Evolutionary conservation across 2,113 vertebrate genomes (phyloP).

Genomic region (Ceyx melanurus): DNA sequence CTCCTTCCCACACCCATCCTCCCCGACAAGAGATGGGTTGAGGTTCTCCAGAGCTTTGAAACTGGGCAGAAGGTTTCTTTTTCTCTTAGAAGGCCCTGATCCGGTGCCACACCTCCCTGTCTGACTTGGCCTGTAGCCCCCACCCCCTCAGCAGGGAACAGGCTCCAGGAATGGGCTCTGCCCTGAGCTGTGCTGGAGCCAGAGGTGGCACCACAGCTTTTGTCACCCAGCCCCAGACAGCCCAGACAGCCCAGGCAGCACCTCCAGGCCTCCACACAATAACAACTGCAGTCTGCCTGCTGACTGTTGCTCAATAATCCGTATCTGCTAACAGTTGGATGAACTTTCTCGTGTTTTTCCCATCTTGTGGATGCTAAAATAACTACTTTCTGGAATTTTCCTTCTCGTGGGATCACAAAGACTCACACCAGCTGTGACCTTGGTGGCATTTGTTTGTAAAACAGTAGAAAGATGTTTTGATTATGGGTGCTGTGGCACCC

Average conservation of each 20-base stretch:
- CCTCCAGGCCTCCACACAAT: background rate
- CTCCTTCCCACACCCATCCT: background rate
- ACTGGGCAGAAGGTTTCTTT: background rate
- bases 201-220: background rate
- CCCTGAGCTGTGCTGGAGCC: fast-evolving
- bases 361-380: background rate
- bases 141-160: fast-evolving
- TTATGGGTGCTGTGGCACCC: too few species aligned
- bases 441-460: too few species aligned
- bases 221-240: background rate
- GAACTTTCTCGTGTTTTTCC: background rate
- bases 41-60: background rate
- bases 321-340: background rate
- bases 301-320: background rate
- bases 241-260: background rate
- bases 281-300: background rate
- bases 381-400: too few species aligned
- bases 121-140: background rate
- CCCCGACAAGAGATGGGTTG: background rate
- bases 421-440: too few species aligned
- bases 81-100: background rate
- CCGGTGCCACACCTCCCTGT: background rate
- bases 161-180: background rate
- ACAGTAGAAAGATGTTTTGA: too few species aligned
- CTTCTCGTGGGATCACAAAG: too few species aligned